phyloP scores from a whole-genome alignment of 2,888 invertebrate species.

The Fissipunctia ypsillon region DNA sequence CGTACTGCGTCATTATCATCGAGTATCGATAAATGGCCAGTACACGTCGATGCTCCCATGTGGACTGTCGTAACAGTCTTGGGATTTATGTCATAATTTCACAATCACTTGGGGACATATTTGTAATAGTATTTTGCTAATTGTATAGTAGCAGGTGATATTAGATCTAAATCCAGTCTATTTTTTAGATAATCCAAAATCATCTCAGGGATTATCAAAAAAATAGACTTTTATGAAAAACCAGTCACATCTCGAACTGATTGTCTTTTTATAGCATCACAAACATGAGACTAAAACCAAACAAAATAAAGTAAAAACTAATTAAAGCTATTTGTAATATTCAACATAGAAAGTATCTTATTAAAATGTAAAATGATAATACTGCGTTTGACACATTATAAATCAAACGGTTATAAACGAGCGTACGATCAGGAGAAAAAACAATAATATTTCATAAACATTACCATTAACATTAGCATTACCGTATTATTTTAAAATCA shows the following conservation, averaged over 20 bases:
- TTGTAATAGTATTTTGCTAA: constrained; percentile 3
- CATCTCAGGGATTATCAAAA: too few species aligned
- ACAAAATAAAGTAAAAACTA: neutral
- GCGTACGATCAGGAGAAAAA: constrained; percentile 19
- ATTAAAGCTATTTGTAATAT: neutral
- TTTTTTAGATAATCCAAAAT: neutral
- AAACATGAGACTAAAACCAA: neutral
- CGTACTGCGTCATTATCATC: constrained; percentile 27
- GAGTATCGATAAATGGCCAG: constrained; percentile 43
- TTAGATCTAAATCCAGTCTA: neutral
- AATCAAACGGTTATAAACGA: constrained; percentile 9
- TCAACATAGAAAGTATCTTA: neutral
- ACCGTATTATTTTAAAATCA: constrained; percentile 2
- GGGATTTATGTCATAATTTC: constrained; percentile 53
- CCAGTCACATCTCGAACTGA: neutral
- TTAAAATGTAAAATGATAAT: constrained; percentile 1
- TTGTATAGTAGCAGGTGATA: neutral
- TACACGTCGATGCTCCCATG: constrained; percentile 29
- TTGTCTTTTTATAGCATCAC: neutral
- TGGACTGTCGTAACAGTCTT: constrained; percentile 8
- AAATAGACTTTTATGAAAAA: neutral
- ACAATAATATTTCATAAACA: neutral
- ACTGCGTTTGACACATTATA: constrained; percentile 11
- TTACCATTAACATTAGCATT: neutral
- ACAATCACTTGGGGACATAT: constrained; percentile 19